Percentiles rank a stretch among this genome's conserved stretches.
phyloP scores from a whole-genome alignment of 2,113 vertebrate genomes.

The Phalacrocorax carbo region DNA sequence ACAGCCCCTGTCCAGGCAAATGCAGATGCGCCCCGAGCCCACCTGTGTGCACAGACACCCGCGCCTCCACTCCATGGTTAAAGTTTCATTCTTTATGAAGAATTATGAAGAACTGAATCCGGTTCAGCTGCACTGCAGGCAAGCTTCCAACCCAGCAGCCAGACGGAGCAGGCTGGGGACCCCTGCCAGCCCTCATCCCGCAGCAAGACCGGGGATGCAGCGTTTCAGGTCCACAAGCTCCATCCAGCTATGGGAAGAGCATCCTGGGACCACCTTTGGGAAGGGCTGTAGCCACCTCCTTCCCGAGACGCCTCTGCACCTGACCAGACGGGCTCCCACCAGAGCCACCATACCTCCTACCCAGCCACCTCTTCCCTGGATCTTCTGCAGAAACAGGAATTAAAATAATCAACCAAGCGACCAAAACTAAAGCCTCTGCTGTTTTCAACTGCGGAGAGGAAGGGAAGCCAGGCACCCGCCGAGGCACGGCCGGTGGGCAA shows the following conservation, averaged over 20 bases:
- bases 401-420: background rate
- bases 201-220: accelerated
- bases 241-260: background rate
- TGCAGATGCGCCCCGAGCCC: accelerated
- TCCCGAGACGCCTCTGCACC: background rate
- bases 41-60: background rate
- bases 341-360: background rate
- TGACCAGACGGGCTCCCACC: background rate
- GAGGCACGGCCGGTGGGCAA: background rate
- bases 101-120: no score
- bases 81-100: no score
- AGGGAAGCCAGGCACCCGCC: background rate
- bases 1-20: background rate
- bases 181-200: background rate
- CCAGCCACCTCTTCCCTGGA: background rate
- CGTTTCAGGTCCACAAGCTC: accelerated
- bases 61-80: accelerated
- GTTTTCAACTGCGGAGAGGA: background rate
- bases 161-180: accelerated
- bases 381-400: background rate
- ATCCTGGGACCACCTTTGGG: background rate
- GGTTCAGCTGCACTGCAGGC: background rate
- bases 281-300: background rate
- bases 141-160: background rate
- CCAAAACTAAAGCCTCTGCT: background rate